Evolutionary conservation across 2,888 invertebrate genomes (phyloP).

Genomic region (Pandemis corylana): DNA sequence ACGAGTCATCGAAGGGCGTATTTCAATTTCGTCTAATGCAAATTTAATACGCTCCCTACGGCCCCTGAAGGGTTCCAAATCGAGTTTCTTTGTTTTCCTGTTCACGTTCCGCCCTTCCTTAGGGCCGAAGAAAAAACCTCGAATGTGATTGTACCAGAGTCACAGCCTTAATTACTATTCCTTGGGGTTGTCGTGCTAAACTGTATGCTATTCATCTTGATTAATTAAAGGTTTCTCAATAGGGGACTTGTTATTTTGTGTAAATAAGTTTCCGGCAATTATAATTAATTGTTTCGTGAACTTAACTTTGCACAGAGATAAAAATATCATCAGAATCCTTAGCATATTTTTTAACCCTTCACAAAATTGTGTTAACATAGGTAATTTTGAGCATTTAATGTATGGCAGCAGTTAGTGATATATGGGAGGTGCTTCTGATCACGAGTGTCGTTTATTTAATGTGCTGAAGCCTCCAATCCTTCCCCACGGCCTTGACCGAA

Average conservation of each 20-base stretch:
- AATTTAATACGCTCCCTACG: slow-evolving; percentile 81
- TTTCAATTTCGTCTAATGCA: slow-evolving; percentile 84
- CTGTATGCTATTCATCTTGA: slow-evolving; percentile 75
- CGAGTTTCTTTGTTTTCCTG: slow-evolving; percentile 79
- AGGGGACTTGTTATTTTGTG: slow-evolving; percentile 46
- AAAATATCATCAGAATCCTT: neutral
- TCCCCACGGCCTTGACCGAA: slow-evolving; percentile 29
- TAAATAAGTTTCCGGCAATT: slow-evolving; percentile 37
- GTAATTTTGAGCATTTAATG: neutral
- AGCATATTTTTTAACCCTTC: neutral
- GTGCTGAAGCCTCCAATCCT: slow-evolving; percentile 19
- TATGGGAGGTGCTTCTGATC: slow-evolving; percentile 1
- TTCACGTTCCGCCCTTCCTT: slow-evolving; percentile 50
- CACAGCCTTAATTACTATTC: slow-evolving; percentile 67
- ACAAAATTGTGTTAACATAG: neutral
- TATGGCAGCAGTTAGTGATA: neutral
- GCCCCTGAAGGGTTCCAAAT: slow-evolving; percentile 72
- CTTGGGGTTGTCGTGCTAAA: slow-evolving; percentile 67
- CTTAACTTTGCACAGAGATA: slow-evolving; percentile 6
- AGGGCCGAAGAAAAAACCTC: slow-evolving; percentile 47
- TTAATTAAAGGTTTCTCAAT: slow-evolving; percentile 68
- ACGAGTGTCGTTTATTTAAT: slow-evolving; percentile 17
- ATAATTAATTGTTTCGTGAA: slow-evolving; percentile 32
- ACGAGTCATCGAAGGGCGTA: slow-evolving; percentile 81
- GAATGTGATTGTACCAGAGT: slow-evolving; percentile 48